These are phyloP conservation scores for Gerris lacustris DNA, from an alignment of 2,888 invertebrate species.

Conservation along the genomic window DNA sequence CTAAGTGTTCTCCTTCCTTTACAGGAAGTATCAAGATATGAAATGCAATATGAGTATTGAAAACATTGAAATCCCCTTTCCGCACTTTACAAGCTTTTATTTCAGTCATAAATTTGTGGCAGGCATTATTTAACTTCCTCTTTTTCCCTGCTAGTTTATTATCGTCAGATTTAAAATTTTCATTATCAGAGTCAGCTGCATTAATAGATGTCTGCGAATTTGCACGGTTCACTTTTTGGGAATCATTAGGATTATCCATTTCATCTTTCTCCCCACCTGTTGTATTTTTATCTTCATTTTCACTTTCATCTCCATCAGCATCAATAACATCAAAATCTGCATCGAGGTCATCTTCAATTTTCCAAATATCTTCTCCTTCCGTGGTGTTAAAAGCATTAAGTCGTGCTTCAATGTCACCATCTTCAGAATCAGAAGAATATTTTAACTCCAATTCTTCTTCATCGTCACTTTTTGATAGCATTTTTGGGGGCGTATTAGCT, in stretches of 20 bases:
- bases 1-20: background rate
- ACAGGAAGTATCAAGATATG: background rate
- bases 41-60: background rate
- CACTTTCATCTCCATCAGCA: background rate
- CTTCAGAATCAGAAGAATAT: background rate
- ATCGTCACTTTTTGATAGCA: background rate
- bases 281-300: background rate
- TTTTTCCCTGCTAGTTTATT: background rate
- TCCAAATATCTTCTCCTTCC: background rate
- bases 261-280: background rate
- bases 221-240: background rate
- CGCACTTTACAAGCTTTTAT: background rate
- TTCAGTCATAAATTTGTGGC: background rate
- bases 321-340: background rate
- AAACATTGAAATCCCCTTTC: background rate
- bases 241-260: background rate
- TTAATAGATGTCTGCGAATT: too few relatives aligned
- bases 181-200: too few relatives aligned
- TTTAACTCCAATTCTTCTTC: background rate
- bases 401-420: background rate
- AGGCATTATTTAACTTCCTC: background rate
- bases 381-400: background rate
- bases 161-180: too few relatives aligned
- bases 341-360: background rate
- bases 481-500: too few relatives aligned